Evolutionary conservation across 2,113 vertebrate species (phyloP), one percentile per base, ranked within the genome.

Genomic region (Bagarius yarrelli): DNA sequence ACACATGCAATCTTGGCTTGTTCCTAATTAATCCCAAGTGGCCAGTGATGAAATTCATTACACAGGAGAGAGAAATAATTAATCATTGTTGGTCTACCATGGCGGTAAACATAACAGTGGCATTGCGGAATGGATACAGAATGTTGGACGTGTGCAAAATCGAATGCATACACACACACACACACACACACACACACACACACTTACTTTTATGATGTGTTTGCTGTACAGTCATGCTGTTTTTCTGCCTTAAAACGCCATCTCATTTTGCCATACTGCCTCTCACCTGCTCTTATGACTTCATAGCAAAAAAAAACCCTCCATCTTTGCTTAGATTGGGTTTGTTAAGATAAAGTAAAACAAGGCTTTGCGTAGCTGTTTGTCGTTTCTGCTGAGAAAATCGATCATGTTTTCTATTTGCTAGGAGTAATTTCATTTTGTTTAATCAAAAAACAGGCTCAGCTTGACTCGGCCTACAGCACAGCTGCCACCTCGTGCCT

Each of bases 11-110:
- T 87, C 83, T 78, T n/a, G 80, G 77, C 85, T 89, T 89, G 90
- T 87, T 2, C 79, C 88, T 91, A 91, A 92, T 92, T 90, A 90
- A 91, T 92, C 88, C 90, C 88, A 86, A 88, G 88, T 80, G 81
- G 87, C 84, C 86, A 69, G 88, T 89, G 90, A 92, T 91, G 88
- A 90, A 90, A 91, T 83, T 90, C 86, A 90, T 91, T 92, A 92
- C 86, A 74, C 84, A 83, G 61, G 30, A 85, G 81, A 85, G 86
- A 87, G 85, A 87, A 89, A 87, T 89, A 83, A 92, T 93, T 90
- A 88, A 92, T 91, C 90, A 90, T 85, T 78, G 81, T 76, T 21
- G 78, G 64, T 85, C 81, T 60, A 67, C 16, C 61, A 50, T 40
- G 30, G 64, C 40, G 64, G 18, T 50, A 83, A 75, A 69, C 56